Evolutionary conservation across 2,797 vertebrate species (phyloP), one percentile per base, ranked within the genome.

Genomic region (Tamandua tetradactyla): DNA sequence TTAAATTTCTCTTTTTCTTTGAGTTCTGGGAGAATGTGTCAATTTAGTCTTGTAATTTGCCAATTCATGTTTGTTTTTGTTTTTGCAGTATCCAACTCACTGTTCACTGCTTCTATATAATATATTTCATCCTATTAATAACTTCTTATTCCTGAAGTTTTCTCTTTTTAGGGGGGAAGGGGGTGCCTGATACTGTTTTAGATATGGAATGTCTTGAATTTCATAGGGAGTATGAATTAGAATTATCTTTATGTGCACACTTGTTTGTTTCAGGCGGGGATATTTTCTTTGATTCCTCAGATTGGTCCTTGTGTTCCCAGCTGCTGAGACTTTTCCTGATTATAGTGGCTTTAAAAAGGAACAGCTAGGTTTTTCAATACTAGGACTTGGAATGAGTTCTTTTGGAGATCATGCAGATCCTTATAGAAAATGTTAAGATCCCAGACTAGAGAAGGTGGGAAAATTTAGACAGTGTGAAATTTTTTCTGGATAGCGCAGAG

Each of bases 371-470:
- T 90, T 89, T 89, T 82, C 14, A 82, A 71, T 47, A 32, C 7
- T 76, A n/a, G 18, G 3, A 81, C 66, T 91, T 64, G 37, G 42
- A 13, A 13, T 25, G 42, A 87, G 32, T 89, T 84, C 22, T 86
- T 18, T 66, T 59, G 27, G 15, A 71, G 22, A 47, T 68, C 40
- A 11, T 18, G 4, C n/a, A 81, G 49, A 82, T 72, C 62, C 62
- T 80, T 78, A 18, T 79, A 88, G 42, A 89, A 93, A 84, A 84
- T 71, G 35, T 92, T 72, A 92, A 49, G 71, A 87, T 71, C 20
- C 27, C 27, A 72, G 18, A 49, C 18, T 62, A 92, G 89, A 87
- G 71, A 93, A 81, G 59, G 78, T 20, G 35, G 42, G 52, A 49
- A 83, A 76, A 44, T 78, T n/a, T 42, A 62, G 35, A 32, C 27